These are phyloP conservation scores for Romanomermis culicivorax DNA, from an alignment of 2,888 invertebrate genomes.

Conservation along the genomic window DNA sequence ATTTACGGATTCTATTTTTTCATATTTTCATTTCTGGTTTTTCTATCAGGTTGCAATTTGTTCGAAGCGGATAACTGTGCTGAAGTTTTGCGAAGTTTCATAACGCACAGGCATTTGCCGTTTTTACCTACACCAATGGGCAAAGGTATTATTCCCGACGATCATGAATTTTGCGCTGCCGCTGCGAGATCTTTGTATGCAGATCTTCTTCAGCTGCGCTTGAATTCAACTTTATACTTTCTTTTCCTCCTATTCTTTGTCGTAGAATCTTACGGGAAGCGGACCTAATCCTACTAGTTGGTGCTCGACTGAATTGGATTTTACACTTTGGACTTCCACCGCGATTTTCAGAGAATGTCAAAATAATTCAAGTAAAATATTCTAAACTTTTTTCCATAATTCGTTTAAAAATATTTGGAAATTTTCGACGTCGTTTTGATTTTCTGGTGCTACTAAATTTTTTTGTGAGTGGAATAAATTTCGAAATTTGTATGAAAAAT, in stretches of 20 bases:
- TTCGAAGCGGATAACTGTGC: slow-evolving; percentile 48
- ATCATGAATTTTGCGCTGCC: slow-evolving; percentile 48
- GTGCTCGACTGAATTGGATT: slow-evolving; percentile 90
- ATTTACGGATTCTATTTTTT: neutral
- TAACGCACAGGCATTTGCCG: slow-evolving; percentile 52
- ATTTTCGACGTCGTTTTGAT: too few relatives aligned
- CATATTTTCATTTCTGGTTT: neutral
- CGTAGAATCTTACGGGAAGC: slow-evolving; percentile 57
- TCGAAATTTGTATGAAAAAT: too few relatives aligned
- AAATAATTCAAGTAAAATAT: slow-evolving; percentile 54
- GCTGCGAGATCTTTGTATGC: slow-evolving; percentile 50
- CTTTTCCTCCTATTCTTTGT: too few relatives aligned
- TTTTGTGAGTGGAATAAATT: too few relatives aligned
- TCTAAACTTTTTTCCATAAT: too few relatives aligned
- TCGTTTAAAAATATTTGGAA: too few relatives aligned
- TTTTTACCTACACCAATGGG: slow-evolving; percentile 90
- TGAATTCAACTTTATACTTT: neutral
- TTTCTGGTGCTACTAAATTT: too few relatives aligned
- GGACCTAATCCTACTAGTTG: slow-evolving; percentile 64
- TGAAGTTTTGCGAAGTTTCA: slow-evolving; percentile 48
- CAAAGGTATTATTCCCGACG: slow-evolving; percentile 38
- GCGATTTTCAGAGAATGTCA: slow-evolving; percentile 55
- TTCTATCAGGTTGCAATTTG: neutral
- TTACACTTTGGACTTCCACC: slow-evolving; percentile 80
- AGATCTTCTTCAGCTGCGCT: too few relatives aligned